These are phyloP conservation scores for Thereva unica DNA, from an alignment of 2,888 invertebrate species.

Conservation along the genomic window DNA sequence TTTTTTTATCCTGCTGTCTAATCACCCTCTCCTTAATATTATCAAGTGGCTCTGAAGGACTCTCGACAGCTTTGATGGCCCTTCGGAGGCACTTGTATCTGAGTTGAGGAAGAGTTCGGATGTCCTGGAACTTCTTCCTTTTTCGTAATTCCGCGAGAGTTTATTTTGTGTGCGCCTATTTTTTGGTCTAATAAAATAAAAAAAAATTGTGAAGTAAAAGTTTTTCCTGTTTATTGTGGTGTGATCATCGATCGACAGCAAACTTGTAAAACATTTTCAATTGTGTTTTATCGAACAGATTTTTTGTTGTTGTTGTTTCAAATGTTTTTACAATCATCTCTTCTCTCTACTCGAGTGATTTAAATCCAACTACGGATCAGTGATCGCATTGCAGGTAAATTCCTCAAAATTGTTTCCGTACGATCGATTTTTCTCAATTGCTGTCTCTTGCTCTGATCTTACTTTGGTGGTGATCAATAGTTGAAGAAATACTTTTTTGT, in stretches of 20 bases:
- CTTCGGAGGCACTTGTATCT: conserved; percentile 45
- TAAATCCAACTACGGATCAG: conserved; percentile 12
- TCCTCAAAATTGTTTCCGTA: conserved; percentile 28
- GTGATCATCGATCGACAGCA: neutral
- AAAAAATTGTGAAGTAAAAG: too few relatives aligned
- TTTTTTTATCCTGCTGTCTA: conserved; percentile 37
- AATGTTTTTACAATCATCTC: conserved; percentile 2
- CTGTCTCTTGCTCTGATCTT: neutral
- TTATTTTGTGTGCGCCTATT: too few relatives aligned
- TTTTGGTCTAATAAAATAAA: too few relatives aligned
- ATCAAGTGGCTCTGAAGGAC: conserved; percentile 15
- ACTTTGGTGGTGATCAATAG: neutral
- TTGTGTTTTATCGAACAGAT: neutral
- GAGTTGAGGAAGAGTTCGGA: conserved; percentile 46
- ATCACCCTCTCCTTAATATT: conserved; percentile 19
- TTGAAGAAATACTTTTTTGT: too few relatives aligned
- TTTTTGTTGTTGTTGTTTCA: neutral
- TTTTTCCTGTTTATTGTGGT: too few relatives aligned
- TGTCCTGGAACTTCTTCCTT: conserved; percentile 42
- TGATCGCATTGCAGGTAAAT: conserved; percentile 29
- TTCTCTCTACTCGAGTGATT: neutral
- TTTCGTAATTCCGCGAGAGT: neutral
- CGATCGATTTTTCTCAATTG: conserved; percentile 33
- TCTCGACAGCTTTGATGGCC: conserved; percentile 41
- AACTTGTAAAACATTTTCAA: neutral